These are phyloP conservation scores for Megaleporinus macrocephalus DNA, from an alignment of 2,113 vertebrate genomes.

Conservation along the genomic window DNA sequence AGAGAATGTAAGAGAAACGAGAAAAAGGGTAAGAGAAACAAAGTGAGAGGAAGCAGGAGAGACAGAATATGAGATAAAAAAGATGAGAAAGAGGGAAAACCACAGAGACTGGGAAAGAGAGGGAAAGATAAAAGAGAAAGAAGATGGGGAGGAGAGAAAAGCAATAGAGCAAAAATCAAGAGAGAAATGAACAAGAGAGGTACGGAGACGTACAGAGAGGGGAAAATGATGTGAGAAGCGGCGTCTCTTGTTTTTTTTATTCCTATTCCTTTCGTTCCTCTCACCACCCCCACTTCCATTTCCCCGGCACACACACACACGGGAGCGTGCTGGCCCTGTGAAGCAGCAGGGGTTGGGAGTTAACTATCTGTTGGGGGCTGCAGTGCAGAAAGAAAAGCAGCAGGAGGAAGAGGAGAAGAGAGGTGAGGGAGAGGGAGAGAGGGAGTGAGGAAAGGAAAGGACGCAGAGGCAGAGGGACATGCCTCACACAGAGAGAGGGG, in stretches of 20 bases:
- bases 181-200: constrained; percentile 22
- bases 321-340: constrained; percentile 10
- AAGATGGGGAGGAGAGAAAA: constrained; percentile 12
- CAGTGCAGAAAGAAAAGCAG: constrained; percentile 47
- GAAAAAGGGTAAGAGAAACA: no score
- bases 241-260: constrained; percentile 15
- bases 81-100: no score
- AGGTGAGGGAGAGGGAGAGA: constrained; percentile 51
- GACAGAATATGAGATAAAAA: no score
- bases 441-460: neutral
- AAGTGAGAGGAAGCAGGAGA: no score
- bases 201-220: constrained; percentile 26
- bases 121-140: neutral
- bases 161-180: neutral
- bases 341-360: constrained; percentile 51
- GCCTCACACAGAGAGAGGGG: constrained; percentile 1
- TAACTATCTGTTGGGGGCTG: constrained; percentile 44
- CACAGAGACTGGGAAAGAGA: no score
- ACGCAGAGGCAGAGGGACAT: neutral
- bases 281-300: constrained; percentile 43
- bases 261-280: constrained; percentile 25
- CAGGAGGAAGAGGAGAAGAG: constrained; percentile 37
- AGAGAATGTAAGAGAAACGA: no score
- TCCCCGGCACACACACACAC: constrained; percentile 27
- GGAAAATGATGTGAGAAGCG: constrained; percentile 19